Evolutionary conservation across 1,140 invertebrate species (phyloP).

Genomic region (Bombus impatiens): DNA sequence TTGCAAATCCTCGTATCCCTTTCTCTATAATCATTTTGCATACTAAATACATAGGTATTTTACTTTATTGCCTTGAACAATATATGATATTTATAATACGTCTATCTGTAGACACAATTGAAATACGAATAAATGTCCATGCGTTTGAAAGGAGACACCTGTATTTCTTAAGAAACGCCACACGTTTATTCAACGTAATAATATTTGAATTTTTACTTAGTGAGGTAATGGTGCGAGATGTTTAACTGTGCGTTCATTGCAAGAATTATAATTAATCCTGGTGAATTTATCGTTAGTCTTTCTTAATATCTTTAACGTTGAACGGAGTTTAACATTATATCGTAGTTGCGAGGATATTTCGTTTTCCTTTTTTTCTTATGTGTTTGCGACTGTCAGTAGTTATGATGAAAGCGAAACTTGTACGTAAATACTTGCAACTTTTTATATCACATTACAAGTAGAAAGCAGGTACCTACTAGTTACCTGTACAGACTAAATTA

Average conservation of each 20-base stretch:
- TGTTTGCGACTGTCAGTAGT: background rate
- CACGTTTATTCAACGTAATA: background rate
- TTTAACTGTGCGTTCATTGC: background rate
- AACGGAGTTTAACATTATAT: background rate
- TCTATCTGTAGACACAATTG: background rate
- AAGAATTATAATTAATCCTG: background rate
- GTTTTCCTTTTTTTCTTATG: background rate
- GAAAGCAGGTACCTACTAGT: background rate
- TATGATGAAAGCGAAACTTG: conserved; percentile 15
- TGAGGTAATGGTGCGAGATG: too few relatives aligned
- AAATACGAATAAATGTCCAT: background rate
- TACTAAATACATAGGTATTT: too few relatives aligned
- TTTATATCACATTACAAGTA: background rate
- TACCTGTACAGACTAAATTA: background rate
- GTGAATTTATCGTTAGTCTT: background rate
- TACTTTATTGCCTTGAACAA: too few relatives aligned
- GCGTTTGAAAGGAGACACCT: background rate
- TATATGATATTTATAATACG: background rate
- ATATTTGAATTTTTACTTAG: background rate
- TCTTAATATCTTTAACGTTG: background rate
- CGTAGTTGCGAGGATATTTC: background rate
- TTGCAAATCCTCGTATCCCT: too few relatives aligned
- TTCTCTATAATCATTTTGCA: too few relatives aligned
- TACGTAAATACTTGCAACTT: conserved; percentile 25
- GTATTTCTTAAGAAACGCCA: background rate